Percentiles rank a stretch among this genome's conserved stretches.
These are phyloP conservation scores for Drymodes brunneopygia DNA, from an alignment of 2,113 vertebrate species.

Conservation along the genomic window DNA sequence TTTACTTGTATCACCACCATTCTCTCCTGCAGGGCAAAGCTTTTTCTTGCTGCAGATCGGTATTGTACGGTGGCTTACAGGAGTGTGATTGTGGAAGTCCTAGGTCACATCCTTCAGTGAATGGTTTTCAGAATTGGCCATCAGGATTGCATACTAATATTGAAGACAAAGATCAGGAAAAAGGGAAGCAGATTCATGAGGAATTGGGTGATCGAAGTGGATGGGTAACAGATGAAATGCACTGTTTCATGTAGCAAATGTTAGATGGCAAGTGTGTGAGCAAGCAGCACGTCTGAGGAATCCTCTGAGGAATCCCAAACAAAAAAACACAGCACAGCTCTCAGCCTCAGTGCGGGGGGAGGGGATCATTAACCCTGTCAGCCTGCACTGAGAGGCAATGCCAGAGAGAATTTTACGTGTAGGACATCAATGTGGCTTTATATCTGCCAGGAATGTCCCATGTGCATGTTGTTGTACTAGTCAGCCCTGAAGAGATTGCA, in stretches of 20 bases:
- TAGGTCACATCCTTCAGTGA: neutral
- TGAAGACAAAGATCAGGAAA: neutral
- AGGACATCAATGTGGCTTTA: neutral
- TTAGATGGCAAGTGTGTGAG: neutral
- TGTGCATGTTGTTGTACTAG: accelerated
- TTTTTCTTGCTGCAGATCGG: neutral
- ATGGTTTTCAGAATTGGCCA: neutral
- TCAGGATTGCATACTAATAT: neutral
- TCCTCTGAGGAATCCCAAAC: too few species aligned
- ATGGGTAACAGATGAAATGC: neutral
- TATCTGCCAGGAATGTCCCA: neutral
- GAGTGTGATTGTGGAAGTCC: neutral
- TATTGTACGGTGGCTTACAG: neutral
- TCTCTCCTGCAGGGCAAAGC: neutral
- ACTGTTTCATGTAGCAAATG: neutral
- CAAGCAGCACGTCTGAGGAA: neutral
- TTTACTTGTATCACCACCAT: neutral
- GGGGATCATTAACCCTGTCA: neutral
- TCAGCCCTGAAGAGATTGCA: neutral
- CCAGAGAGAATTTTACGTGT: neutral
- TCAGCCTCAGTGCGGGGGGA: neutral
- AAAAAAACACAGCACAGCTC: neutral
- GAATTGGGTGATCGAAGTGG: neutral
- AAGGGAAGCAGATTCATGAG: neutral
- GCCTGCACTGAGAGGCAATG: neutral